Conservation (phyloP, 1,140 invertebrate species). For the Tetramorium alpestre region DNA sequence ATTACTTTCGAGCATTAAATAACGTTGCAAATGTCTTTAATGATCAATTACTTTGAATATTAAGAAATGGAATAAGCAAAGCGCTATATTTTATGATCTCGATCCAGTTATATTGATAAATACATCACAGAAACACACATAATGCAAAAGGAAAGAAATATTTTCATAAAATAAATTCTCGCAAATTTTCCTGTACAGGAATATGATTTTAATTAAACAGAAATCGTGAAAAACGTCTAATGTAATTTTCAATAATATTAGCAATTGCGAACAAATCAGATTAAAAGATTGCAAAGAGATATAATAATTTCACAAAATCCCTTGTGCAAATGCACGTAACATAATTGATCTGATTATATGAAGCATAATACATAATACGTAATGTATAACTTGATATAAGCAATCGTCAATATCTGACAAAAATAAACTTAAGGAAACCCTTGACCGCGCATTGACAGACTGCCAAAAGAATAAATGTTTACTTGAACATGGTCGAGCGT, state of each 20-base stretch:
- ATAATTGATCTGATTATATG: background rate
- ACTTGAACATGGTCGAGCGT: conserved; percentile 1
- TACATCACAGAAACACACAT: background rate
- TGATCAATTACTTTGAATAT: background rate
- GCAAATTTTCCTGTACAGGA: background rate
- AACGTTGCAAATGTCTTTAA: background rate
- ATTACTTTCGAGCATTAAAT: conserved; percentile 1
- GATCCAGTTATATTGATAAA: background rate
- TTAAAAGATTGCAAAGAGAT: background rate
- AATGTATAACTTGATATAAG: background rate
- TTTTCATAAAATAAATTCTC: background rate
- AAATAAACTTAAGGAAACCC: background rate
- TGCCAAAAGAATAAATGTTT: conserved; percentile 27
- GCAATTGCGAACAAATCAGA: background rate
- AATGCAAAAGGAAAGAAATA: background rate
- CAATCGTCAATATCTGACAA: background rate
- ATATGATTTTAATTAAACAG: background rate
- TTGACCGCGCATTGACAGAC: background rate
- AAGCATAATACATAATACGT: background rate
- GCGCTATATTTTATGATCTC: background rate
- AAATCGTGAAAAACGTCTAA: background rate
- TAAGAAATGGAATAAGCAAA: conserved; percentile 10
- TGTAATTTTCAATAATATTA: background rate
- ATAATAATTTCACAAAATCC: no score
- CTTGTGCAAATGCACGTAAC: background rate